Evolutionary conservation across 1,140 invertebrate species (phyloP), one percentile per base, ranked within the genome.

Genomic region (Papilio aristodemus): DNA sequence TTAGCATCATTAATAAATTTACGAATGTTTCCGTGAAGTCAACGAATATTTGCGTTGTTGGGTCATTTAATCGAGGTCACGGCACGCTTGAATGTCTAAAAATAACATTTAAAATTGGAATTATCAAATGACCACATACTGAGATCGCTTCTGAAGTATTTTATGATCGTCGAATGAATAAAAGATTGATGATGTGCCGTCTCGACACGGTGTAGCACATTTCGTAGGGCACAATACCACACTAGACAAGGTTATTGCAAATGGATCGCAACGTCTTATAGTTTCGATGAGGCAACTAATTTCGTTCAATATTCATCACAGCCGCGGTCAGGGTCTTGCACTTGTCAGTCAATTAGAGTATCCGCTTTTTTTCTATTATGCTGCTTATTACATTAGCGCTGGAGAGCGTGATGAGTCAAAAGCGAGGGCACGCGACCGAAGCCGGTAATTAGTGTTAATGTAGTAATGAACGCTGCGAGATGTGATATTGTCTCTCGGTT

Each of bases 381-480:
- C 80, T 81, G 80, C 81, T 86, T 87, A 88, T 86, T 89, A 85
- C 86, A 88, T 88, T 87, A 87, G 81, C 83, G 71, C 76, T 81
- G 77, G 75, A 77, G 72, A 69, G 70, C 71, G 71, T 75, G 76
- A 80, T 83, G 86, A 86, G 80, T 88, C 85, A 85, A 84, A 80
- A 54, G 57, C 75, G 83, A 84, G 77, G 82, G 79, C 85, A 86
- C 82, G 82, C 81, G 87, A 74, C 80, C 63, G 74, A 74, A 74
- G 73, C 71, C 68, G 69, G 60, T 80, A 81, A 84, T 85, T 89
- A 85, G 70, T 81, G 57, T 78, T 77, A 83, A 80, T 73, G 75
- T 71, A 72, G 71, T 81, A 78, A 82, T 76, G 75, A 71, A 81
- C 73, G 80, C 78, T 81, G 71, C 69, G 60, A 32, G 63, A 66